These are phyloP conservation scores for Neomorphus geoffroyi DNA, from an alignment of 2,797 vertebrate genomes.

Conservation along the genomic window DNA sequence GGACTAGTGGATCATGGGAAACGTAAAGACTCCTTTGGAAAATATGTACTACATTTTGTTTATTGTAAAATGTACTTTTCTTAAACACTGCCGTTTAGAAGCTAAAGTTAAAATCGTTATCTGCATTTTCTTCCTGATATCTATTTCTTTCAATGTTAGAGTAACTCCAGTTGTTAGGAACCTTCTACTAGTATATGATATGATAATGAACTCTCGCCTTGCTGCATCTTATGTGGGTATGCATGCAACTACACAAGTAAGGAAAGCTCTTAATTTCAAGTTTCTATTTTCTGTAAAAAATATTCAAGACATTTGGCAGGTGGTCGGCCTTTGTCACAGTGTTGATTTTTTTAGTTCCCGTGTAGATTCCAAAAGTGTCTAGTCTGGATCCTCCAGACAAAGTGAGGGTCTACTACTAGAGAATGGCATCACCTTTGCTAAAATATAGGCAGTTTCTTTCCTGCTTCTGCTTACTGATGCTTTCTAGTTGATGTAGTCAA, in stretches of 20 bases:
- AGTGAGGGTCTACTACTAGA: neutral
- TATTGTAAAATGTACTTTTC: neutral
- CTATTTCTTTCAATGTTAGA: neutral
- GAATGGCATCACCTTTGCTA: neutral
- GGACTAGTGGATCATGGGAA: neutral
- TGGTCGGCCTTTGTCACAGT: neutral
- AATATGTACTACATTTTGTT: neutral
- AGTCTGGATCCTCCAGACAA: neutral
- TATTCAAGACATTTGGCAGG: neutral
- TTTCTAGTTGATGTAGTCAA: neutral
- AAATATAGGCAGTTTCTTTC: neutral
- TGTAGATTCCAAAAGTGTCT: neutral
- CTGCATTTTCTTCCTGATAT: neutral
- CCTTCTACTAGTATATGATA: neutral
- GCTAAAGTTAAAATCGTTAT: neutral
- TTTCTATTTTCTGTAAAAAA: neutral
- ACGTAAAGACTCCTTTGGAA: neutral
- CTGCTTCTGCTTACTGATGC: neutral
- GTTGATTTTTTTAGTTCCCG: neutral
- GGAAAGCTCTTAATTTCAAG: neutral
- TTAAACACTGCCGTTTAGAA: neutral
- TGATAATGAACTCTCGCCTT: neutral
- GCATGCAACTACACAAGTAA: neutral
- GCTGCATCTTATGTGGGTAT: neutral
- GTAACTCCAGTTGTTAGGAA: neutral